These are phyloP conservation scores for Tamias sibiricus DNA, from an alignment of 2,113 vertebrate genomes.

Conservation along the genomic window DNA sequence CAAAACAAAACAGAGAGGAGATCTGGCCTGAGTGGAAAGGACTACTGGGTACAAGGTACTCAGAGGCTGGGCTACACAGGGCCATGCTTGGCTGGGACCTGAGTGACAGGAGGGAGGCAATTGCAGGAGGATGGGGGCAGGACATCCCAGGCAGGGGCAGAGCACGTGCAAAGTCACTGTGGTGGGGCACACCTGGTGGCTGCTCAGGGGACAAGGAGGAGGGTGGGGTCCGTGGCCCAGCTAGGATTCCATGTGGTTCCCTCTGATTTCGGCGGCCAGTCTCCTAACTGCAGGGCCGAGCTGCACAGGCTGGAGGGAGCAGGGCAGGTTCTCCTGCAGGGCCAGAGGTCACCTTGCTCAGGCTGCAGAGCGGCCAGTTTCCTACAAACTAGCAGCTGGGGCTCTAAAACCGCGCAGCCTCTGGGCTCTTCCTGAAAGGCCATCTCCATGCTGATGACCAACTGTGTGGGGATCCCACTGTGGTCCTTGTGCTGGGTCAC, in stretches of 20 bases:
- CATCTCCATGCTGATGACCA: background rate
- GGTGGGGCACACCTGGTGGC: background rate
- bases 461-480: rapidly evolving
- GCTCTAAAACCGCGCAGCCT: background rate
- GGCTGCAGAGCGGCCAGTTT: background rate
- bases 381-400: background rate
- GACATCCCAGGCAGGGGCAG: background rate
- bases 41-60: background rate
- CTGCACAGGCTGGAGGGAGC: background rate
- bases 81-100: background rate
- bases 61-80: background rate
- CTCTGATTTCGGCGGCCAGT: background rate
- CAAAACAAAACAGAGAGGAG: too few relatives aligned
- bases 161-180: rapidly evolving
- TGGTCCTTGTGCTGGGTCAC: background rate
- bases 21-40: background rate
- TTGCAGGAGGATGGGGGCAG: too few relatives aligned
- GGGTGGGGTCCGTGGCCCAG: too few relatives aligned
- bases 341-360: background rate
- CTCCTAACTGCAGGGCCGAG: background rate
- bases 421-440: background rate
- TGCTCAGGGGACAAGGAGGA: background rate
- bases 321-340: rapidly evolving
- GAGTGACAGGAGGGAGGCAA: background rate
- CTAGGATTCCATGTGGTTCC: background rate